Evolutionary conservation across 2,888 invertebrate genomes (phyloP).

Genomic region (Epirrita christyi): DNA sequence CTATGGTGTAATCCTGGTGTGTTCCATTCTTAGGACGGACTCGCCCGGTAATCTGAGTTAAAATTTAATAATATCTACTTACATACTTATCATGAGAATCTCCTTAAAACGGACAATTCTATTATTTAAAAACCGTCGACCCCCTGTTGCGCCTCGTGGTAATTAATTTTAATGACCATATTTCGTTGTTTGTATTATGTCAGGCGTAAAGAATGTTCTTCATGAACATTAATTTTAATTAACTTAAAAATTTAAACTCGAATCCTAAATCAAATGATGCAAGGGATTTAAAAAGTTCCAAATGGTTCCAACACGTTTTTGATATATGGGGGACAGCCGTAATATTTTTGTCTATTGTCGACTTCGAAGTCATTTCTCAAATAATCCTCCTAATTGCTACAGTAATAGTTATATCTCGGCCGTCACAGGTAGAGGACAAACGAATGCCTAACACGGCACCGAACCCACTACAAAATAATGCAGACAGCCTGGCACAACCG

Average conservation of each 20-base stretch:
- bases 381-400: too few species aligned
- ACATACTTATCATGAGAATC: neutral
- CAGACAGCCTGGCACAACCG: slow-evolving; percentile 35
- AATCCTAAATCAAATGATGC: neutral
- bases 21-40: too few species aligned
- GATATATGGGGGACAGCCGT: too few species aligned
- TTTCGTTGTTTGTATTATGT: slow-evolving; percentile 17
- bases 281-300: neutral
- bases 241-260: neutral
- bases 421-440: slow-evolving; percentile 14
- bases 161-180: slow-evolving; percentile 28
- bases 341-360: too few species aligned
- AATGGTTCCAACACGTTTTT: too few species aligned
- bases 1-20: too few species aligned
- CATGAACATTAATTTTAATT: neutral
- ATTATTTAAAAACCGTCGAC: neutral
- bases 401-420: neutral
- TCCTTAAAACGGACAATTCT: neutral
- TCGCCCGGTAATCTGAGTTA: too few species aligned
- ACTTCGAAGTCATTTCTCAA: too few species aligned
- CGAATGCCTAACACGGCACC: slow-evolving; percentile 43
- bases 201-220: slow-evolving; percentile 4
- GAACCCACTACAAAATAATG: slow-evolving; percentile 41
- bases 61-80: too few species aligned
- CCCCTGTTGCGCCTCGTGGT: neutral